Percentiles rank a stretch among this genome's conserved stretches.
phyloP scores from a whole-genome alignment of 2,888 invertebrate species.

The Prosapia bicincta region DNA sequence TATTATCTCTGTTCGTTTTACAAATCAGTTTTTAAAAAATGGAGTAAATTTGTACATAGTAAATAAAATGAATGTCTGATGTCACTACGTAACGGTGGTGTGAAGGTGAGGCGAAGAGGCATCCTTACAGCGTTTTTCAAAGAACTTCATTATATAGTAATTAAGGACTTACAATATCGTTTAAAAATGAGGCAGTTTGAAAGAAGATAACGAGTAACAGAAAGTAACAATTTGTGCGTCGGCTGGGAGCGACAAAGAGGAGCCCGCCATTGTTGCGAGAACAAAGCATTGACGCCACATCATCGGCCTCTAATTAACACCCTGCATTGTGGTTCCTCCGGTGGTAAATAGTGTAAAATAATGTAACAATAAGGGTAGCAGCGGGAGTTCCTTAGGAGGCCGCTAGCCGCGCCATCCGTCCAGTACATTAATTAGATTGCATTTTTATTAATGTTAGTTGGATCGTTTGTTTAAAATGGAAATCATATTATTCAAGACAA shows the following conservation, averaged over 20 bases:
- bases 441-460: no score
- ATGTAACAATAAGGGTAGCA: neutral
- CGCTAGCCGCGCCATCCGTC: no score
- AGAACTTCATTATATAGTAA: neutral
- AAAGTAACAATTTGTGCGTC: neutral
- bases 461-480: no score
- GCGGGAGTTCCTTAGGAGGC: neutral
- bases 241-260: neutral
- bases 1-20: no score
- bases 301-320: constrained; percentile 2
- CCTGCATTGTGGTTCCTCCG: neutral
- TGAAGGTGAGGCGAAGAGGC: no score
- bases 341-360: neutral
- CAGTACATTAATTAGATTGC: no score
- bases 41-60: no score
- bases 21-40: no score
- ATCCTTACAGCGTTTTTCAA: no score
- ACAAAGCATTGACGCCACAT: neutral
- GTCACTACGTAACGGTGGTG: no score
- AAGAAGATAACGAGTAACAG: neutral
- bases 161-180: neutral
- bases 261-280: neutral
- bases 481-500: no score
- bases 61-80: no score
- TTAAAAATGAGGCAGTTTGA: neutral